Percentiles rank a stretch among this genome's conserved stretches.
Conservation (phyloP, 2,113 vertebrate species). For the Colistium nudipinnis region DNA sequence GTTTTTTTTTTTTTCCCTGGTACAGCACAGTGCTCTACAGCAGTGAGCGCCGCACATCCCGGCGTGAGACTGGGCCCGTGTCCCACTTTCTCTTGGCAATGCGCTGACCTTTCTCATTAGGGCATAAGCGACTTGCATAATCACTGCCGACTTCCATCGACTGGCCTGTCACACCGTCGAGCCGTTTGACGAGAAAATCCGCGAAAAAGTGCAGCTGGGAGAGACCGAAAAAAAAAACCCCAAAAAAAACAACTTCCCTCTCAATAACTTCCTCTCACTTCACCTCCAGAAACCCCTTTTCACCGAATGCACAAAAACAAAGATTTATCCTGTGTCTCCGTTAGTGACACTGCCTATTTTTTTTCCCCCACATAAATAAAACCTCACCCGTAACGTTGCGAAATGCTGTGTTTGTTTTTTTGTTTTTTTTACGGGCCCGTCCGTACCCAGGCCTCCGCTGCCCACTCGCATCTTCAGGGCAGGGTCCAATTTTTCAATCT, state of each 20-base stretch:
- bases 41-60: slow-evolving; percentile 55
- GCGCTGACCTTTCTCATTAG: slow-evolving; percentile 75
- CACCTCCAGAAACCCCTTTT: slow-evolving; percentile 20
- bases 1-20: slow-evolving; percentile 40
- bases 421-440: too few relatives aligned
- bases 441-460: background rate
- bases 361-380: too few relatives aligned
- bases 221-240: slow-evolving; percentile 41
- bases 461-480: background rate
- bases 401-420: too few relatives aligned
- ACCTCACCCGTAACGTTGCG: too few relatives aligned
- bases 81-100: slow-evolving; percentile 74
- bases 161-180: slow-evolving; percentile 69
- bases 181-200: slow-evolving; percentile 58
- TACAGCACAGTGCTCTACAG: slow-evolving; percentile 29
- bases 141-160: slow-evolving; percentile 81
- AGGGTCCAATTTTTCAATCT: slow-evolving; percentile 33
- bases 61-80: slow-evolving; percentile 65
- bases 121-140: slow-evolving; percentile 79
- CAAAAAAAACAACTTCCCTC: slow-evolving; percentile 32
- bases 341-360: too few relatives aligned
- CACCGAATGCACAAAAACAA: background rate
- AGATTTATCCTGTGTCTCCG: slow-evolving; percentile 13
- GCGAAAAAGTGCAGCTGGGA: slow-evolving; percentile 60
- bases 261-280: slow-evolving; percentile 52